Evolutionary conservation across 2,113 vertebrate genomes (phyloP), one percentile per base, ranked within the genome.

Genomic region (Seriola rivoliana): DNA sequence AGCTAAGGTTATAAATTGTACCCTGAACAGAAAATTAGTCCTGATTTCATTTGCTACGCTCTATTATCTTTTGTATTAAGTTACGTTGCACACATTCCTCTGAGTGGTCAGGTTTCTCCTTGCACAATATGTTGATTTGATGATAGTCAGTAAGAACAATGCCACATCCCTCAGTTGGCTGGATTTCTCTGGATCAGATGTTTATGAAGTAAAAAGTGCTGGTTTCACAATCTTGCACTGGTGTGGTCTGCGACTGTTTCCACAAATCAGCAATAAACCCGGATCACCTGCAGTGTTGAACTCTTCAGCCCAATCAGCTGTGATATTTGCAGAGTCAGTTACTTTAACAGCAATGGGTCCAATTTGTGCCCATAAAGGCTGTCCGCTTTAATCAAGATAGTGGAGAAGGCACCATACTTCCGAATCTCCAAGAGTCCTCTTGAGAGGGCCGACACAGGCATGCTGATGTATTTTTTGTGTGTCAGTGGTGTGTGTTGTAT

Each of bases 301-400:
- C 40, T 80, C 29, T 36, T 44, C 71, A 65, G 59, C 68, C 63
- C 59, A 65, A 71, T 73, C 74, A 77, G 74, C 74, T 80, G 36
- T 29, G 21, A 67, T 40, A 76, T 73, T 42, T 44, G 55, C 64
- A 29, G n/a, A 59, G 64, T 74, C 46, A 77, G 78, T 23, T 4
- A 14, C 52, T 58, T 66, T 57, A 32, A 71, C 25, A 36, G 8
- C 17, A 36, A 60, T 65, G 11, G 50, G 36, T 38, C 40, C 52
- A 52, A 13, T 59, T 17, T 44, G 63, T 52, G 23, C 32, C 42
- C 23, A 32, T 67, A 29, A 52, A 62, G 8, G 5, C 52, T 29
- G 57, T 64, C 40, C n/a, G n/a, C 36, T 21, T 40, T 82, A 32
- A 78, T 72, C 21, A 64, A 25, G 2, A 77, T 58, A 59, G 5